Conservation (phyloP, 2,888 invertebrate species). For the Buathra laborator region DNA sequence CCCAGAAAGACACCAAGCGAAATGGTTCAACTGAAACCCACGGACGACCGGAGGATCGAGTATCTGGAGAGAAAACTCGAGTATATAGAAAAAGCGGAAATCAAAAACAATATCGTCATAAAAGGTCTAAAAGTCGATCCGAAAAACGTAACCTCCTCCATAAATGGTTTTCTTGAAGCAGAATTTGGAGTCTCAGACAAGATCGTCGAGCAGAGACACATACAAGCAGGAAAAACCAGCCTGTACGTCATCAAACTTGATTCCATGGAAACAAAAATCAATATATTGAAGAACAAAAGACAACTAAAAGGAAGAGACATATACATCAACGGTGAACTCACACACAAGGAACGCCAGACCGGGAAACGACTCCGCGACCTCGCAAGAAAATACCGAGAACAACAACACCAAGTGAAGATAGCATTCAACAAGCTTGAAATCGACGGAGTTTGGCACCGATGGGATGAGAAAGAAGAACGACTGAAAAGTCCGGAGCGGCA, state of each 20-base stretch:
- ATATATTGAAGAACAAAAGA: conserved; percentile 32
- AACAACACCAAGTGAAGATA: conserved; percentile 3
- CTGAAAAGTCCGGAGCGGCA: background rate
- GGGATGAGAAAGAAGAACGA: background rate
- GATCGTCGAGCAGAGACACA: conserved; percentile 27
- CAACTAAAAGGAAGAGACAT: conserved; percentile 28
- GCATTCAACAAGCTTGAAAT: conserved; percentile 10
- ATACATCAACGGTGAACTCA: conserved; percentile 36
- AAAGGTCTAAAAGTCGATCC: conserved; percentile 24
- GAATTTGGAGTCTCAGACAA: conserved; percentile 69
- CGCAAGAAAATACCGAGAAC: conserved; percentile 18
- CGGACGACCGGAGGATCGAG: background rate
- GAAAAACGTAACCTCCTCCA: conserved; percentile 16
- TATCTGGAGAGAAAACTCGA: background rate
- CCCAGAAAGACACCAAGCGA: background rate
- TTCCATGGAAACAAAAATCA: conserved; percentile 17
- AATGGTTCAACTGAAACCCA: background rate
- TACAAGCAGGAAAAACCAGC: conserved; percentile 25
- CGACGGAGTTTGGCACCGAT: conserved; percentile 17
- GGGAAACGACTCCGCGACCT: conserved; percentile 23
- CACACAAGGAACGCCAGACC: conserved; percentile 21
- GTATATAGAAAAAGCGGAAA: background rate
- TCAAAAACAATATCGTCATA: conserved; percentile 37
- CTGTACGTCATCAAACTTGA: conserved; percentile 28
- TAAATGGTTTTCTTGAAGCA: conserved; percentile 7